Percentiles rank a stretch among this genome's conserved stretches.
These are phyloP conservation scores for Oreocharis arfaki DNA, from an alignment of 2,113 vertebrate genomes.

Conservation along the genomic window DNA sequence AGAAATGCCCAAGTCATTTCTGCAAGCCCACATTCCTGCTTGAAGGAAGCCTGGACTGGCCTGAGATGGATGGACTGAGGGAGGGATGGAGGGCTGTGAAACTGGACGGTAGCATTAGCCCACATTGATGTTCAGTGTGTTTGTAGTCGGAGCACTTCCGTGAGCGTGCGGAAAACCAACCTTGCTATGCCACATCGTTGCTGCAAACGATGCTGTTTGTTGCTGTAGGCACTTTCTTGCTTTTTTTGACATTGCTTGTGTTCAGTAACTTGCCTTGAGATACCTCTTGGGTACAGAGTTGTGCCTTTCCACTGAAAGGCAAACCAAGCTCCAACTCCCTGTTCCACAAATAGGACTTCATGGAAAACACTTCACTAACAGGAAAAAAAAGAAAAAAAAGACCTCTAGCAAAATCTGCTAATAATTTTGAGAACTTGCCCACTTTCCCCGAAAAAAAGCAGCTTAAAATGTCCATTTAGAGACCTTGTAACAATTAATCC, in stretches of 20 bases:
- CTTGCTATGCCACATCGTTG: conserved; percentile 5
- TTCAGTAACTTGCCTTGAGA: conserved; percentile 21
- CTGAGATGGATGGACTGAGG: not conserved
- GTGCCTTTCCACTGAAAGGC: conserved; percentile 48
- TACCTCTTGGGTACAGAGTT: conserved; percentile 38
- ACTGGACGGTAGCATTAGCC: conserved; percentile 31
- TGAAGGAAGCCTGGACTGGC: conserved; percentile 3
- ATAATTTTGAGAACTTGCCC: not conserved
- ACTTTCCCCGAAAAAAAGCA: not conserved
- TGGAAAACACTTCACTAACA: not conserved
- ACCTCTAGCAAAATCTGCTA: not conserved
- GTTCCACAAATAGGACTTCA: not conserved
- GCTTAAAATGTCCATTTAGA: not conserved
- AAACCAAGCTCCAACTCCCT: not conserved
- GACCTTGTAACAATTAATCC: not conserved
- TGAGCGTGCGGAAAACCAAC: not conserved
- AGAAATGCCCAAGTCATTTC: conserved; percentile 9
- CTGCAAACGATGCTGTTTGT: conserved; percentile 35
- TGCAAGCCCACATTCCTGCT: conserved; percentile 4
- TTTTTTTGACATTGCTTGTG: conserved; percentile 11
- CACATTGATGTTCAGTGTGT: conserved; percentile 4
- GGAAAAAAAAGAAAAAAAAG: not conserved
- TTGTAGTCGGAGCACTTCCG: conserved; percentile 24
- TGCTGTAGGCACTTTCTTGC: conserved; percentile 46
- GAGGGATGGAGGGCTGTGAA: conserved; percentile 49